Evolutionary conservation across 2,797 vertebrate species (phyloP).

Genomic region (Sebastes cheni): DNA sequence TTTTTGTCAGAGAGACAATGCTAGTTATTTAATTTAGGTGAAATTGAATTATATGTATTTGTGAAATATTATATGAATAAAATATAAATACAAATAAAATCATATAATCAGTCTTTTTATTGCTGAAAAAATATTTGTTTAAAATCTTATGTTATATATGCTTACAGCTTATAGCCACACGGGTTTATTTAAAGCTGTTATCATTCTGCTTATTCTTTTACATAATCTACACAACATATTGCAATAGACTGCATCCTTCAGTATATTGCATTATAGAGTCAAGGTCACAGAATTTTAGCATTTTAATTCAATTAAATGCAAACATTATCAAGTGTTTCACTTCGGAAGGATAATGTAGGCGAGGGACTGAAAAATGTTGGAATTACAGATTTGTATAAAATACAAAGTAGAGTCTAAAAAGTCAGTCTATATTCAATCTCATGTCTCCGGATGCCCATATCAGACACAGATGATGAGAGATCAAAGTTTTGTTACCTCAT

Average conservation of each 20-base stretch:
- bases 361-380: not conserved
- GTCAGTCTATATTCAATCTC: not conserved
- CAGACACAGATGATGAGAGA: not conserved
- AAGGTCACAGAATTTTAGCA: not conserved
- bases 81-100: not conserved
- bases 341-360: not conserved
- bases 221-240: not conserved
- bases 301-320: not conserved
- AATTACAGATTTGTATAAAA: not conserved
- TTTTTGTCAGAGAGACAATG: not conserved
- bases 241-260: not conserved
- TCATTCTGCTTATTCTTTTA: not conserved
- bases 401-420: not conserved
- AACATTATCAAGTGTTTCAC: not conserved
- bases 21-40: not conserved
- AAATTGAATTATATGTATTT: not conserved
- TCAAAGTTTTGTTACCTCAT: conserved; percentile 62
- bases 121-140: not conserved
- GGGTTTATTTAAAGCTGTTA: not conserved
- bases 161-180: not conserved
- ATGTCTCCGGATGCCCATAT: not conserved
- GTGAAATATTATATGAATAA: not conserved
- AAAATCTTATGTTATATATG: not conserved
- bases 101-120: not conserved
- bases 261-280: not conserved